Base-by-base conservation (phyloP, 1,140 invertebrate genomes). In the Sipha flava region DNA sequence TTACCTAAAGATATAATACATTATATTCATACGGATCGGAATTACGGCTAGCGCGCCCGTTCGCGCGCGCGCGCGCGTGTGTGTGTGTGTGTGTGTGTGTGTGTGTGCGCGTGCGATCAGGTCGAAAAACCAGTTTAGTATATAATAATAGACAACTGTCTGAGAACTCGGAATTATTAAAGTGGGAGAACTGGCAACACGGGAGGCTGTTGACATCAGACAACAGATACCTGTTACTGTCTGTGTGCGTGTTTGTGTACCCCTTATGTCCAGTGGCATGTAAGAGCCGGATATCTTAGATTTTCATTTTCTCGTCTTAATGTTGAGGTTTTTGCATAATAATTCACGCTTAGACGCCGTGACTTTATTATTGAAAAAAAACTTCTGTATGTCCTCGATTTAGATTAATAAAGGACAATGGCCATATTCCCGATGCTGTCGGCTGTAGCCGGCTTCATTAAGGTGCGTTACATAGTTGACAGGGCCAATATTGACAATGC, bases 401-500 rank as follows among this genome's bases (percentile, higher is more conserved):
- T 29, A 70, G 66, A 70, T 47, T 10, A 23, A 43, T 26, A 66
- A 31, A 54, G 12, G 77, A 82, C 81, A 45, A 95, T 95, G 93
- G 90, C 91, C 82, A 89, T 94, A 75, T 91, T 94, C 83, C 91
- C 92, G 57, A 88, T 95, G 88, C 90, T 92, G 59, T 94, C 92
- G 82, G 90, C 92, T 80, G 91, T 94, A 79, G 93, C 93, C 86
- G 92, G 92, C 85, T 94, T 94, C 85, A 89, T 95, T 83, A 94
- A 94, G 88, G 91, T 94, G 82, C 91, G 93, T 84, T 94, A 92
- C 87, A 88, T 94, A 72, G 89, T 93, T 84, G 93, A 95, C 88
- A 93, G 92, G 84, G 93, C 93, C 79, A 87, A 93, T 80, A 95
- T 95, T 83, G 95, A 96, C 87, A 95, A 95, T 85, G 91, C 93